These are phyloP conservation scores for Nesoenas mayeri DNA, from an alignment of 2,113 vertebrate species.

Conservation along the genomic window DNA sequence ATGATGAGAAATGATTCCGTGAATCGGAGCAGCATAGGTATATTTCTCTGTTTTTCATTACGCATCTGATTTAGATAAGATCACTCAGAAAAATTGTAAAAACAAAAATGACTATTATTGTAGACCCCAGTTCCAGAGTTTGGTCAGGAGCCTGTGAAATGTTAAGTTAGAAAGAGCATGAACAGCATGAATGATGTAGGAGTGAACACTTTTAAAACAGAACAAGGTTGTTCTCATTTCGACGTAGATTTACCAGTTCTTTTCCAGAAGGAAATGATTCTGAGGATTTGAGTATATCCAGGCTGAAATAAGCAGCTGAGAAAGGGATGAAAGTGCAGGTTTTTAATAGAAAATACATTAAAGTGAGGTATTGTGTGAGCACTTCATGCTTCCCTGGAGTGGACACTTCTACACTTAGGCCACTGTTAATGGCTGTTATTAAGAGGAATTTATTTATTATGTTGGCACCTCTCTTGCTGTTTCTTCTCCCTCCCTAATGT, in stretches of 20 bases:
- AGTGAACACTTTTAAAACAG: neutral
- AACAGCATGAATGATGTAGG: neutral
- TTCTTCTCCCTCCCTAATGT: neutral
- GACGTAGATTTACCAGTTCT: neutral
- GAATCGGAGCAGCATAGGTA: neutral
- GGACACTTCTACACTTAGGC: neutral
- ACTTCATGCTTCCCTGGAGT: neutral
- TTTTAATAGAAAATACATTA: neutral
- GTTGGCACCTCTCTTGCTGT: neutral
- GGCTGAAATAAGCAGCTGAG: neutral
- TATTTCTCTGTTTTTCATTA: neutral
- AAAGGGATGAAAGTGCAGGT: neutral
- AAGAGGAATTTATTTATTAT: neutral
- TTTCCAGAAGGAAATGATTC: conserved; percentile 3
- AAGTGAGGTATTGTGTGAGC: neutral
- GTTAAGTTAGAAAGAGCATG: neutral
- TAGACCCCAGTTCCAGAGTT: neutral
- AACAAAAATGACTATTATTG: neutral
- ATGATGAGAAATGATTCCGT: neutral
- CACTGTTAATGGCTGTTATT: conserved; percentile 6
- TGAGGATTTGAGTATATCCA: neutral
- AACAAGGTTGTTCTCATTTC: neutral
- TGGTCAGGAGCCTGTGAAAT: neutral
- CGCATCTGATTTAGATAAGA: neutral
- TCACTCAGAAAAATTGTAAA: neutral